These are phyloP conservation scores for Andrena bicolor DNA, from an alignment of 2,888 invertebrate genomes.

Conservation along the genomic window DNA sequence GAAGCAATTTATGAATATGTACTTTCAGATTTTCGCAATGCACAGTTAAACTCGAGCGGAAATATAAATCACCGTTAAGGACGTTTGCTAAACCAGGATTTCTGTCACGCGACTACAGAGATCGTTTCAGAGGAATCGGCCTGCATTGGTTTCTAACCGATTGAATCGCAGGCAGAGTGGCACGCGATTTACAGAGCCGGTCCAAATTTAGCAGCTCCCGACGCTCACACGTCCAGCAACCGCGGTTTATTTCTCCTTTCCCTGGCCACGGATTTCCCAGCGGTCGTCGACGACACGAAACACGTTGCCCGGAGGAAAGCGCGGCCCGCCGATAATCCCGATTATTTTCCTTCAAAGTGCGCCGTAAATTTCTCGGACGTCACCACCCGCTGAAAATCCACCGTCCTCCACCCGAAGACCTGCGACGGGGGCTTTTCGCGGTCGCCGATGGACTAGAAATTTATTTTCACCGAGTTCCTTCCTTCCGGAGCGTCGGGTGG, in stretches of 20 bases:
- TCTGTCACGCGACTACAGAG: too few species aligned
- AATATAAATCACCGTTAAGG: too few species aligned
- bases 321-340: conserved; percentile 18
- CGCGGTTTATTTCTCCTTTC: conserved; percentile 37
- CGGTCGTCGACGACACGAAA: conserved; percentile 56
- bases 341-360: conserved; percentile 60
- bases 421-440: conserved; percentile 2
- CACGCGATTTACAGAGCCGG: conserved; percentile 29
- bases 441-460: conserved; percentile 45
- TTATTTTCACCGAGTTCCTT: conserved; percentile 61
- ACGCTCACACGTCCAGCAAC: background rate
- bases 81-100: too few species aligned
- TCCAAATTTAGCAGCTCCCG: conserved; percentile 39
- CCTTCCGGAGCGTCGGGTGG: conserved; percentile 27
- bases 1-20: too few species aligned
- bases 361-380: conserved; percentile 33
- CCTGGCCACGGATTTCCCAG: conserved; percentile 3
- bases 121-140: too few species aligned
- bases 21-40: too few species aligned
- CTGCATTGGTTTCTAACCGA: background rate
- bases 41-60: too few species aligned
- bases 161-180: background rate
- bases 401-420: conserved; percentile 1
- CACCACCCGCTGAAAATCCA: conserved; percentile 31
- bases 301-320: conserved; percentile 56